Conservation (phyloP, 1,140 invertebrate species). For the Listronotus oregonensis region DNA sequence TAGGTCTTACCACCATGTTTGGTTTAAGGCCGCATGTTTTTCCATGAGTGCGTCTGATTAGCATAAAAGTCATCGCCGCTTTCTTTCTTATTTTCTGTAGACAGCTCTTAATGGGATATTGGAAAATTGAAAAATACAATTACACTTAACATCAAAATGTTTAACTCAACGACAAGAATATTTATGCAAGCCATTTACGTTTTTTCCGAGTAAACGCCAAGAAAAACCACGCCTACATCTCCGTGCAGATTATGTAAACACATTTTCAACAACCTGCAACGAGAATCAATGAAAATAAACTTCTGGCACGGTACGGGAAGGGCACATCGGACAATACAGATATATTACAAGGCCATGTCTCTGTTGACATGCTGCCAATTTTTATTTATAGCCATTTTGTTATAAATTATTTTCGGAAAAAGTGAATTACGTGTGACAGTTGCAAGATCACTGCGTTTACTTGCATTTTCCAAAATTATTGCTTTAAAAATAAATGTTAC, state of each 20-base stretch:
- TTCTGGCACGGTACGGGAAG: slow-evolving; percentile 17
- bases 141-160: too few relatives aligned
- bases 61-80: too few relatives aligned
- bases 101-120: too few relatives aligned
- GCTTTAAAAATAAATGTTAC: too few relatives aligned
- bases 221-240: slow-evolving; percentile 17
- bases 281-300: slow-evolving; percentile 22
- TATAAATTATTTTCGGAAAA: background rate
- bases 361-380: slow-evolving; percentile 1
- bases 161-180: too few relatives aligned
- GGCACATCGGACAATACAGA: slow-evolving; percentile 10
- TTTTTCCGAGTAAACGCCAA: background rate
- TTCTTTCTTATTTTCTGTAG: too few relatives aligned
- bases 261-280: slow-evolving; percentile 21
- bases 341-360: background rate
- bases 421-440: background rate
- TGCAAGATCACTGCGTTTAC: too few relatives aligned
- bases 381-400: slow-evolving; percentile 5
- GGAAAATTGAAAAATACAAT: too few relatives aligned
- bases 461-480: too few relatives aligned
- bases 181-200: background rate
- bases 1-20: too few relatives aligned
- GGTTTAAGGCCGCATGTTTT: too few relatives aligned
- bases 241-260: slow-evolving; percentile 19
- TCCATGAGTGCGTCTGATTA: too few relatives aligned